These are phyloP conservation scores for Piezodorus guildinii DNA, from an alignment of 1,140 invertebrate genomes.

Conservation along the genomic window DNA sequence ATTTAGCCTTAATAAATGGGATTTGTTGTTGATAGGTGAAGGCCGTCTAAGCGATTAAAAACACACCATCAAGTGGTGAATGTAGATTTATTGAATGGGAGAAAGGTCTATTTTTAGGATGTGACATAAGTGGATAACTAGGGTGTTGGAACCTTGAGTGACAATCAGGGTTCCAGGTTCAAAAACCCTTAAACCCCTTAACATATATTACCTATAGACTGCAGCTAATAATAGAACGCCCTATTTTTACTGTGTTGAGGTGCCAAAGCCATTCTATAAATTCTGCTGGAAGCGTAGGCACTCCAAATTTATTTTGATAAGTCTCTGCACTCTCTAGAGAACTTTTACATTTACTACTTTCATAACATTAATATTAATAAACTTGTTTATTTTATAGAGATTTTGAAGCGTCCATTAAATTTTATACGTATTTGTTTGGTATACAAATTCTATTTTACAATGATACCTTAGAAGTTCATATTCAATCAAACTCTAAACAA, in stretches of 20 bases:
- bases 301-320: constrained; percentile 4
- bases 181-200: constrained; percentile 3
- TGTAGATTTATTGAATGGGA: too few species aligned
- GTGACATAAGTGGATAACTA: too few species aligned
- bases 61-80: too few species aligned
- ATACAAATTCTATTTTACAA: too few species aligned
- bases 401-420: not conserved
- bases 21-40: too few species aligned
- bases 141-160: too few species aligned
- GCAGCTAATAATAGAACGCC: not conserved
- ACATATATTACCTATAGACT: constrained; percentile 1
- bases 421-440: too few species aligned
- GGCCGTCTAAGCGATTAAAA: too few species aligned
- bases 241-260: constrained; percentile 7
- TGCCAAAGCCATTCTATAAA: constrained; percentile 5
- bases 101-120: too few species aligned
- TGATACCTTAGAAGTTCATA: too few species aligned
- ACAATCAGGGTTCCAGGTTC: not conserved
- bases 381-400: not conserved
- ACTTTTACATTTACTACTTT: not conserved
- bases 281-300: constrained; percentile 1
- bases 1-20: too few species aligned
- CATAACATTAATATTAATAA: not conserved
- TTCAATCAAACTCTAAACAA: not conserved
- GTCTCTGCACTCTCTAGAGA: not conserved